Evolutionary conservation across 2,888 invertebrate genomes (phyloP).

Genomic region (Eulithis prunata): DNA sequence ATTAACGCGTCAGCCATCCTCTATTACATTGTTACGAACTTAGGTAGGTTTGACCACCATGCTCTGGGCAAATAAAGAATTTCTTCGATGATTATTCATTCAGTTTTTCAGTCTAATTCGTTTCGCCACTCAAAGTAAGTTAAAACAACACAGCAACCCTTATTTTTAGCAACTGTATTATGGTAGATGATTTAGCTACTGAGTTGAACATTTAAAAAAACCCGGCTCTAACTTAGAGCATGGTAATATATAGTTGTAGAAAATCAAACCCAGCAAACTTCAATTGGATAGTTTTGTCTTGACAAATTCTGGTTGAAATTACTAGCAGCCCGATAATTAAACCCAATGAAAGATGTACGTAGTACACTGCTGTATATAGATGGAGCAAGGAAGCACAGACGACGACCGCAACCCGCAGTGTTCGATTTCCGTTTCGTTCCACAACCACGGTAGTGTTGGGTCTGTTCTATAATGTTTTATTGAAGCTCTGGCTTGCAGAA

Average conservation of each 20-base stretch:
- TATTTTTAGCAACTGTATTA: too few relatives aligned
- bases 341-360: background rate
- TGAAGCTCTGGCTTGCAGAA: background rate
- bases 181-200: too few relatives aligned
- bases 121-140: too few relatives aligned
- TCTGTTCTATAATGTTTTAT: conserved; percentile 2
- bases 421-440: conserved; percentile 31
- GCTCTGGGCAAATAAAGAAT: too few relatives aligned
- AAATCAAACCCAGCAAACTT: too few relatives aligned
- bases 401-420: conserved; percentile 24
- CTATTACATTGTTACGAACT: conserved; percentile 26
- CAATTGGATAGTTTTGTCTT: background rate
- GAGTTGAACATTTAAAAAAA: too few relatives aligned
- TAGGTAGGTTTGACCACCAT: conserved; percentile 20
- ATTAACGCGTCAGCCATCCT: conserved; percentile 34
- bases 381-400: conserved; percentile 10
- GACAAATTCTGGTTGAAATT: background rate
- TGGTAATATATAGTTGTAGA: too few relatives aligned
- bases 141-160: too few relatives aligned
- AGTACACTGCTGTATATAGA: background rate
- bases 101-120: too few relatives aligned
- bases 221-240: too few relatives aligned
- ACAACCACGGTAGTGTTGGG: conserved; percentile 8
- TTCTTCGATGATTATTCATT: too few relatives aligned
- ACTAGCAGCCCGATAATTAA: background rate